Percentiles rank a stretch among this genome's conserved stretches.
phyloP scores from a whole-genome alignment of 1,140 invertebrate genomes.

The Paraescarpia echinospica region DNA sequence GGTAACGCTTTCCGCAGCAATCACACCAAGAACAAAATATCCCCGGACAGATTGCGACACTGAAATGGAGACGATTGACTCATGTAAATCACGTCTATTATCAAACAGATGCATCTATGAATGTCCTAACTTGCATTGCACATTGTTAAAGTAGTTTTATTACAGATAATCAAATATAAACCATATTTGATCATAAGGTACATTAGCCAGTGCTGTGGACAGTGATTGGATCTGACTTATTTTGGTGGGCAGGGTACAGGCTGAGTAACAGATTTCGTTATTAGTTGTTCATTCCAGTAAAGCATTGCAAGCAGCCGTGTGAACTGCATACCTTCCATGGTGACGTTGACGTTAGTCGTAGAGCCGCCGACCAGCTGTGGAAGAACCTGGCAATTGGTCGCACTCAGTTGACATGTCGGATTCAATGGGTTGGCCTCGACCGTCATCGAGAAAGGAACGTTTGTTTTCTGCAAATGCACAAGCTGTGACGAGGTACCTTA shows the following conservation, averaged over 20 bases:
- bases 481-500: background rate
- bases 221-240: no score
- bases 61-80: background rate
- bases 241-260: no score
- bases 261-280: no score
- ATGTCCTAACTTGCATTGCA: background rate
- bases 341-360: background rate
- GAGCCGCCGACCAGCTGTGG: background rate
- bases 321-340: background rate
- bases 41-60: background rate
- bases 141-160: no score
- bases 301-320: background rate
- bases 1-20: background rate
- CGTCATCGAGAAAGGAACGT: background rate
- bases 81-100: background rate
- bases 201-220: no score
- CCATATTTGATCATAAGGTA: background rate
- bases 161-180: background rate
- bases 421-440: background rate
- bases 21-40: background rate
- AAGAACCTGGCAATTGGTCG: background rate
- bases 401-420: background rate
- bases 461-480: background rate
- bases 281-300: no score
- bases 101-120: background rate